A percentile compares a stretch with the other conserved stretches of the same genome.
These are phyloP conservation scores for Dysidea cf. avara DNA, from an alignment of 37 sponge, comb jelly and placozoan species.

Conservation along the genomic window DNA sequence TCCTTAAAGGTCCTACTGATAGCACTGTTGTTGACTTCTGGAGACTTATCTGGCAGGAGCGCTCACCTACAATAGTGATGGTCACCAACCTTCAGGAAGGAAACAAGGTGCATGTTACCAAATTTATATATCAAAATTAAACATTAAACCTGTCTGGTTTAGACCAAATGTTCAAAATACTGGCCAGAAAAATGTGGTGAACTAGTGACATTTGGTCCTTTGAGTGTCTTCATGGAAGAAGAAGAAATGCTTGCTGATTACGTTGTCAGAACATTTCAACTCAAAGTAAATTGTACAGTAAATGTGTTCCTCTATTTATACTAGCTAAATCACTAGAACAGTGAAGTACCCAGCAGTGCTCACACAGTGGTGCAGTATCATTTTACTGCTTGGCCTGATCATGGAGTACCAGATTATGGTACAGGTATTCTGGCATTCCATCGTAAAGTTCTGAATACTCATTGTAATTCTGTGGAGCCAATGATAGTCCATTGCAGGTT, in stretches of 20 bases:
- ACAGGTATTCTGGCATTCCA: constrained; percentile 64
- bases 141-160: constrained; percentile 8
- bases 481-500: constrained; percentile 79
- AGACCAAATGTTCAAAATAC: constrained; percentile 43
- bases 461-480: constrained; percentile 19
- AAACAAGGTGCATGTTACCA: too few species aligned
- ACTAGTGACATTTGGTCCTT: constrained; percentile 39
- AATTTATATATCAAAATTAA: neutral
- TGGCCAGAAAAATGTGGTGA: constrained; percentile 44
- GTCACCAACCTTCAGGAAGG: constrained; percentile 45
- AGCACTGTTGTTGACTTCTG: constrained; percentile 64
- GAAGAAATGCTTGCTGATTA: constrained; percentile 16
- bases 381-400: too few species aligned
- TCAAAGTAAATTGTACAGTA: constrained; percentile 26
- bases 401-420: constrained; percentile 66
- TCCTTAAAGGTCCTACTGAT: constrained; percentile 42
- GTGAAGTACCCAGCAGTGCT: neutral
- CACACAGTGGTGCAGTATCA: constrained; percentile 38
- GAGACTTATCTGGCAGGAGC: constrained; percentile 61
- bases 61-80: constrained; percentile 52
- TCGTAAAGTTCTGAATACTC: constrained; percentile 28
- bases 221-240: constrained; percentile 33
- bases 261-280: constrained; percentile 26
- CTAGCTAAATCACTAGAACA: neutral
- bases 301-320: neutral